Evolutionary conservation across 1,140 invertebrate species (phyloP).

Genomic region (Stenopsyche tienmushanensis): DNA sequence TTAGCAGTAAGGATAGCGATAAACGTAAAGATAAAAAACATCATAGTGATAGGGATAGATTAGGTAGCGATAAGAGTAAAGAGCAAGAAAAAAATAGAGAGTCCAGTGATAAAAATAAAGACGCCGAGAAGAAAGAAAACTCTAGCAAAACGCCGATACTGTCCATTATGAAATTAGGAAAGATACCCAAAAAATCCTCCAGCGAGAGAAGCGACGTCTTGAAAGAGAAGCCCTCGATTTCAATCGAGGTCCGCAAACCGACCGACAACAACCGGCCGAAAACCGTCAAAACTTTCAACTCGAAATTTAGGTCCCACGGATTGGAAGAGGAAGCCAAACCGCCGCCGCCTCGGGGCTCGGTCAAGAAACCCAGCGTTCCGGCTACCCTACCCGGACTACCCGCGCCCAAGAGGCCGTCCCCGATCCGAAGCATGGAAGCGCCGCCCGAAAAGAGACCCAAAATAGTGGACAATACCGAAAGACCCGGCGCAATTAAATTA

Average conservation of each 20-base stretch:
- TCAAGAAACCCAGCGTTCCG: slow-evolving; percentile 62
- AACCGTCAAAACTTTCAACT: slow-evolving; percentile 86
- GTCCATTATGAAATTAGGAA: slow-evolving; percentile 68
- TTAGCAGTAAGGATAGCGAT: slow-evolving; percentile 42
- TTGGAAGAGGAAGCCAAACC: slow-evolving; percentile 79
- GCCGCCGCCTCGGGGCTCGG: slow-evolving; percentile 63
- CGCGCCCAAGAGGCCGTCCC: slow-evolving; percentile 64
- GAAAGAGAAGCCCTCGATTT: slow-evolving; percentile 74
- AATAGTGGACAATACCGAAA: slow-evolving; percentile 60
- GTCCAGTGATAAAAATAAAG: slow-evolving; percentile 65
- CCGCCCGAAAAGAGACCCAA: slow-evolving; percentile 77
- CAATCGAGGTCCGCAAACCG: slow-evolving; percentile 74
- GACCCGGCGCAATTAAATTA: slow-evolving; percentile 78
- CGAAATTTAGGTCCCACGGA: slow-evolving; percentile 83
- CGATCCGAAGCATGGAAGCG: slow-evolving; percentile 54
- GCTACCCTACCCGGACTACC: slow-evolving; percentile 51
- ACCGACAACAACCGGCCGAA: slow-evolving; percentile 68
- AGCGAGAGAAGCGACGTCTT: slow-evolving; percentile 51
- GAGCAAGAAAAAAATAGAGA: slow-evolving; percentile 56
- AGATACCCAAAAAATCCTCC: slow-evolving; percentile 70
- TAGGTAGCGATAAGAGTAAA: slow-evolving; percentile 51
- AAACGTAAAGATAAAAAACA: slow-evolving; percentile 45
- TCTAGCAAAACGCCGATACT: slow-evolving; percentile 47
- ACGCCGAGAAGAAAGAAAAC: slow-evolving; percentile 64
- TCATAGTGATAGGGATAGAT: slow-evolving; percentile 52